Evolutionary conservation across 2,113 vertebrate genomes (phyloP), one percentile per base, ranked within the genome.

Genomic region (Plectropomus leopardus): DNA sequence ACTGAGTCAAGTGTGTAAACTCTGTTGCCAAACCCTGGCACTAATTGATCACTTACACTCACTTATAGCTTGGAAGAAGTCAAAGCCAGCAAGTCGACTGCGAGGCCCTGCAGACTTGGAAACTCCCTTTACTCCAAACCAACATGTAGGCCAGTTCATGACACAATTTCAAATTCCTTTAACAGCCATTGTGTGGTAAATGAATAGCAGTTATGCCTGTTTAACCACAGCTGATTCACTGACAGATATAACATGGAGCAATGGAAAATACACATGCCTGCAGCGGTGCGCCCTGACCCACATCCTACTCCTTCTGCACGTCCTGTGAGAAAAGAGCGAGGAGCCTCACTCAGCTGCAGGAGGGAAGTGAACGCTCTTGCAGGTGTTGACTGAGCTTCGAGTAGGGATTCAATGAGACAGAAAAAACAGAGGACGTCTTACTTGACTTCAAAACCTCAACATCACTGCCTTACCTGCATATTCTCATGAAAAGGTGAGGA

Each of bases 231-330:
- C 63, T 80, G 79, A 87, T 86, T 58, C 78, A 70, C 71, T 67
- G 80, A 80, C 83, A 84, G 70, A 81, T 82, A 80, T 64, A 90
- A 80, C 59, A 40, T 58, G 21, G 15, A 72, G 88, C 70, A 48
- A 83, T 84, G 72, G 78, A 88, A 87, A 89, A 80, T 34, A 72
- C 70, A 80, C 66, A 91, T 36, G 83, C 73, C 53, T 72, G 55
- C 60, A 67, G 77, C 23, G 47, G 72, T 40, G 32, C 17, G 47
- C 53, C 58, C 54, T 83, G 86, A 91, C 86, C 84, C 67, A 87
- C 81, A 86, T 92, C 86, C 87, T 69, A 67, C 83, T 82, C 81
- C 90, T 83, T 72, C 81, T 78, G 72, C 70, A 61, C 16, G 36
- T 85, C 75, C 84, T 84, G 85, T 85, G 84, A 85, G 71, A 36